Percentiles rank a stretch among this genome's conserved stretches.
phyloP scores from a whole-genome alignment of 2,113 vertebrate species.

The Istiophorus platypterus region DNA sequence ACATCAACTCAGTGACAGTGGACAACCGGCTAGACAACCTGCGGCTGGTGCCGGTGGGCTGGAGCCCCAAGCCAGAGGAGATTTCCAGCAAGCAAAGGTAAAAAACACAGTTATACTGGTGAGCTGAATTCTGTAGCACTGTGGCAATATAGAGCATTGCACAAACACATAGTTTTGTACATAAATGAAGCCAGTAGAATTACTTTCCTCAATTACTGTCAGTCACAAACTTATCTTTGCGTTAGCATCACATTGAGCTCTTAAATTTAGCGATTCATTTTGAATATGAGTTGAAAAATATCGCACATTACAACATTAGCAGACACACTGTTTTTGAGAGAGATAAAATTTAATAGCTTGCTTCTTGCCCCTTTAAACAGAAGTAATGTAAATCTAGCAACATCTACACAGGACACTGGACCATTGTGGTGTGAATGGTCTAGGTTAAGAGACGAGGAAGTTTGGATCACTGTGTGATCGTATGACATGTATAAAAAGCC shows the following conservation, averaged over 20 bases:
- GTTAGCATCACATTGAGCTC: background rate
- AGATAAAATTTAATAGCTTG: background rate
- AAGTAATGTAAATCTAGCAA: background rate
- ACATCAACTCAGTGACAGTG: conserved; percentile 96
- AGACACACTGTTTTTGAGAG: background rate
- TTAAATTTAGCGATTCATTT: background rate
- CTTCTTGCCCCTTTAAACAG: background rate
- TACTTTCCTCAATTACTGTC: background rate
- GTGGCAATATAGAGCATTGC: background rate
- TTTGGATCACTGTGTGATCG: background rate
- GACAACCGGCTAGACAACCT: conserved; percentile 98
- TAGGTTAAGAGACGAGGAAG: background rate
- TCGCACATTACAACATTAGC: background rate
- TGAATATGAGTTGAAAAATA: background rate
- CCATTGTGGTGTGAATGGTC: background rate
- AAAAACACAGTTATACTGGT: background rate
- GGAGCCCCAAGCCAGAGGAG: conserved; percentile 95
- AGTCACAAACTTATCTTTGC: background rate
- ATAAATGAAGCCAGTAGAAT: background rate
- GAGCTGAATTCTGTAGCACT: background rate
- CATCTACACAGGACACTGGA: background rate
- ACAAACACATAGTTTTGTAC: background rate
- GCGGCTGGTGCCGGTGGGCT: conserved; percentile 92
- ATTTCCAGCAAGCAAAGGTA: conserved; percentile 98
- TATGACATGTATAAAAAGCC: background rate